A percentile compares a stretch with the other conserved stretches of the same genome.
phyloP scores from a whole-genome alignment of 1,140 invertebrate genomes.

The Drosophila bocqueti region DNA sequence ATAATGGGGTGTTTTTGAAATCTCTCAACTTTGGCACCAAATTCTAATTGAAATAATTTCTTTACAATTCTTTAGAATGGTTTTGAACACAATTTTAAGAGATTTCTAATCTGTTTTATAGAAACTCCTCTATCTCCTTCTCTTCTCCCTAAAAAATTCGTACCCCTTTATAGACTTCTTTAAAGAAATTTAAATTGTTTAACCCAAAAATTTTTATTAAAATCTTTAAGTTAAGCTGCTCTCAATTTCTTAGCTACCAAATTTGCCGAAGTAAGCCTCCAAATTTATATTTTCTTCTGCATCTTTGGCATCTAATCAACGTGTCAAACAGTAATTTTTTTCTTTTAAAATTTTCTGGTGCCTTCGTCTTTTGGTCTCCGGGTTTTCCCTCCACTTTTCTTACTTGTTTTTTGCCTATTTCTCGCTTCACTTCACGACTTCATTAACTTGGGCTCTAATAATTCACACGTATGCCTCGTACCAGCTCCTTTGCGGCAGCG shows the following conservation, averaged over 20 bases:
- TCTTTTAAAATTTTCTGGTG: slow-evolving; percentile 8
- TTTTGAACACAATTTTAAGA: too few relatives aligned
- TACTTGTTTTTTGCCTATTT: neutral
- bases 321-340: slow-evolving; percentile 41
- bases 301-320: slow-evolving; percentile 24
- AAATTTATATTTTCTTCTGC: neutral
- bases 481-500: neutral
- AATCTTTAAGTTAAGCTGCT: neutral
- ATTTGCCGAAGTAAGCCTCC: neutral
- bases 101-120: too few relatives aligned
- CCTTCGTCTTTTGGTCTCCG: neutral
- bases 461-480: slow-evolving; percentile 52
- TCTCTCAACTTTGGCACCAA: too few relatives aligned
- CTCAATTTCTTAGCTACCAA: neutral
- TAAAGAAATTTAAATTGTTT: neutral
- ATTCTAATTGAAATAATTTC: too few relatives aligned
- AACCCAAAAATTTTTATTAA: neutral
- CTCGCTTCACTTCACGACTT: slow-evolving; percentile 40
- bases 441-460: slow-evolving; percentile 65
- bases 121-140: too few relatives aligned
- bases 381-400: neutral
- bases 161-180: neutral
- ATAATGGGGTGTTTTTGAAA: too few relatives aligned
- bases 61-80: too few relatives aligned
- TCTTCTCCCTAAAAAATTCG: too few relatives aligned